Conservation (phyloP, 2,113 vertebrate genomes). For the Terrapene triunguis region DNA sequence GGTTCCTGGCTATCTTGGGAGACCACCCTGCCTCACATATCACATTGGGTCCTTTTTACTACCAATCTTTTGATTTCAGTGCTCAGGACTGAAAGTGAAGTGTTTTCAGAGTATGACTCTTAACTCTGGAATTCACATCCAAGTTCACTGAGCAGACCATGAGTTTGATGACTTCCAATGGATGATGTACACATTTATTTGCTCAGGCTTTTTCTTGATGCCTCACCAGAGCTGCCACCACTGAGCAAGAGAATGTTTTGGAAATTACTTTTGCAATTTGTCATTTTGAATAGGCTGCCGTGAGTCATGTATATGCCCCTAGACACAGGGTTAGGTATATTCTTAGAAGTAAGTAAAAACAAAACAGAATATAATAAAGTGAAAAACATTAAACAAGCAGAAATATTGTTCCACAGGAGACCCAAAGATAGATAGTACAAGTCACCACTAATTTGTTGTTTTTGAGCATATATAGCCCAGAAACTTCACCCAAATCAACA, state of each 20-base stretch:
- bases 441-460: background rate
- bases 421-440: background rate
- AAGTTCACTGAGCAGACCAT: background rate
- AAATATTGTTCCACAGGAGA: background rate
- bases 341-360: background rate
- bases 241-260: background rate
- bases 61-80: background rate
- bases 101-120: background rate
- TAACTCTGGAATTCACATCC: background rate
- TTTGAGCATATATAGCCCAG: background rate
- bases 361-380: background rate
- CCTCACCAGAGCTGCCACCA: background rate
- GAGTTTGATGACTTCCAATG: background rate
- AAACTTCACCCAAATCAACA: background rate
- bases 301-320: background rate
- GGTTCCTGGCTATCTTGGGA: background rate
- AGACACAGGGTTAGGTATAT: background rate
- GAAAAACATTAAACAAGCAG: background rate
- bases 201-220: background rate
- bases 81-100: background rate
- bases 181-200: background rate
- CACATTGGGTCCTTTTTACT: background rate
- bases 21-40: background rate
- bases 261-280: background rate
- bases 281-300: background rate